These are phyloP conservation scores for Mechanitis mazaeus DNA, from an alignment of 2,888 invertebrate species.

Conservation along the genomic window DNA sequence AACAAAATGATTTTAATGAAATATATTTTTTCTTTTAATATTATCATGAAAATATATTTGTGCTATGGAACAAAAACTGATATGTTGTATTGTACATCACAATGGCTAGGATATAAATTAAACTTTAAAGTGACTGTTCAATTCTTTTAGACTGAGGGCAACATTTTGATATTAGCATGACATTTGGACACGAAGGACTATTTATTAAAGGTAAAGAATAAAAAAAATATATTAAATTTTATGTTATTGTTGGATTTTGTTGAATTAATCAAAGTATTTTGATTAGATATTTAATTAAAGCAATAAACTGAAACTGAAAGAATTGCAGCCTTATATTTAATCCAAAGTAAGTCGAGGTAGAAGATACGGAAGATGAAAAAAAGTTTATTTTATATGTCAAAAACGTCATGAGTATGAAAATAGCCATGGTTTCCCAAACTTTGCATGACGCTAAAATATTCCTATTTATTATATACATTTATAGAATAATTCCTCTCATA, in stretches of 20 bases:
- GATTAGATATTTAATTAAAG: neutral
- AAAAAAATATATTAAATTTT: too few relatives aligned
- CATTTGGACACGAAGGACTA: slow-evolving; percentile 8
- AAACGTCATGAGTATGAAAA: slow-evolving; percentile 35
- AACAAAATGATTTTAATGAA: slow-evolving; percentile 18
- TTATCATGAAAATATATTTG: slow-evolving; percentile 59
- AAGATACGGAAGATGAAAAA: slow-evolving; percentile 36
- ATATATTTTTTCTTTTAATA: slow-evolving; percentile 34
- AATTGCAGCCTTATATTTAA: slow-evolving; percentile 8
- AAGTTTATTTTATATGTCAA: slow-evolving; percentile 16
- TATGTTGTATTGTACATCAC: slow-evolving; percentile 66
- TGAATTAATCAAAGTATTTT: neutral
- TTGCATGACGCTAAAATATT: slow-evolving; percentile 48
- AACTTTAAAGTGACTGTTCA: slow-evolving; percentile 13
- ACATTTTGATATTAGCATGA: slow-evolving; percentile 25
- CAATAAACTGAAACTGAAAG: slow-evolving; percentile 2
- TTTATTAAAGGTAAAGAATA: too few relatives aligned
- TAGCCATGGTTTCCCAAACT: slow-evolving; percentile 35
- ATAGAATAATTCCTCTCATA: slow-evolving; percentile 73
- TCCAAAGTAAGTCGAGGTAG: slow-evolving; percentile 43
- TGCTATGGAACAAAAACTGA: slow-evolving; percentile 43
- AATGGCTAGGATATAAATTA: slow-evolving; percentile 31
- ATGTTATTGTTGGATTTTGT: neutral
- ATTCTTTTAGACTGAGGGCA: slow-evolving; percentile 12
- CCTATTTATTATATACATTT: slow-evolving; percentile 66